phyloP scores from a whole-genome alignment of 1,140 invertebrate genomes.

The Drosophila insularis region DNA sequence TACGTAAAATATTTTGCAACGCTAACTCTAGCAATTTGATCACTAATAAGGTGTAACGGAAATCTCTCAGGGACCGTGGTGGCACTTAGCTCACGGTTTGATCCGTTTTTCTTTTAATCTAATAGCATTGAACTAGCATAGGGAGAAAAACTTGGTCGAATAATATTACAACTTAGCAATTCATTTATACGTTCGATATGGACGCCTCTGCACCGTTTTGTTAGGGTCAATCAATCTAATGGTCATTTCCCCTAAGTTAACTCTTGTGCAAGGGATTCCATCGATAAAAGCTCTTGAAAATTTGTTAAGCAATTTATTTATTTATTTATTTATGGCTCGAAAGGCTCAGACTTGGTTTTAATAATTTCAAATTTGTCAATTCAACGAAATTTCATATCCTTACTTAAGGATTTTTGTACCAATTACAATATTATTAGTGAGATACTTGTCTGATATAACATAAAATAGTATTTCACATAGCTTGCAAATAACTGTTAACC shows the following conservation, averaged over 20 bases:
- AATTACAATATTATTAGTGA: conserved; percentile 29
- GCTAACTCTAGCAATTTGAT: too few species aligned
- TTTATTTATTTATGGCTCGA: too few species aligned
- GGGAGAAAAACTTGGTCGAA: background rate
- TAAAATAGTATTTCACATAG: conserved; percentile 27
- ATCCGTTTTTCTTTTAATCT: too few species aligned
- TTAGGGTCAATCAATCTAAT: conserved; percentile 7
- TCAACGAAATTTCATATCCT: conserved; percentile 19
- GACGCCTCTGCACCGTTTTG: background rate
- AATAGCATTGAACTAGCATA: background rate
- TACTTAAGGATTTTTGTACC: conserved; percentile 22
- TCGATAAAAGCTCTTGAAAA: conserved; percentile 21
- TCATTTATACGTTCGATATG: background rate
- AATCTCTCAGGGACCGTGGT: too few species aligned
- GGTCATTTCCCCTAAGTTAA: conserved; percentile 21
- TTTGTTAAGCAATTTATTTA: conserved; percentile 26
- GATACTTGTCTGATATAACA: conserved; percentile 16
- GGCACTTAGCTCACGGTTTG: too few species aligned
- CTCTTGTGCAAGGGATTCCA: conserved; percentile 28
- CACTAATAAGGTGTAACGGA: too few species aligned
- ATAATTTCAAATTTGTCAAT: conserved; percentile 25
- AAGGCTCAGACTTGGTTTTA: background rate
- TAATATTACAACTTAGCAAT: background rate
- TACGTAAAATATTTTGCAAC: too few species aligned
- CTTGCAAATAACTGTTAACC: too few species aligned